Evolutionary conservation across 2,797 vertebrate genomes (phyloP).

Genomic region (Heteromormyrus szaboi): DNA sequence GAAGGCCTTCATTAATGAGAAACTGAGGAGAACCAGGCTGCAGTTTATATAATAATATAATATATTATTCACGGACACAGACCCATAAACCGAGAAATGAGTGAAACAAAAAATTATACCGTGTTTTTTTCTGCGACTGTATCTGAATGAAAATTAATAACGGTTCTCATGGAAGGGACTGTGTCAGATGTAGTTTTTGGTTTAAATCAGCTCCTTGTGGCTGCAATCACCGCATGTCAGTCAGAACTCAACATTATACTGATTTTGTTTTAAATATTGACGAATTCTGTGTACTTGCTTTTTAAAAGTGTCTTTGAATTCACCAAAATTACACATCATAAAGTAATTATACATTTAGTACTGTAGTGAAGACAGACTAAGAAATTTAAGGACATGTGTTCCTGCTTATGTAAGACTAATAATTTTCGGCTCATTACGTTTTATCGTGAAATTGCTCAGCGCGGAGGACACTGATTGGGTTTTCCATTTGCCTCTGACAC

Average conservation of each 20-base stretch:
- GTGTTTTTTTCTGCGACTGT: background rate
- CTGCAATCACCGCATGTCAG: background rate
- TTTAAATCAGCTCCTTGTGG: background rate
- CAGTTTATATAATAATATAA: background rate
- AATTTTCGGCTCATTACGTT: background rate
- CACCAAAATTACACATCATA: background rate
- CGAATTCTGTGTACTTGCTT: background rate
- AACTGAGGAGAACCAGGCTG: background rate
- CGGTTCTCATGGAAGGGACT: background rate
- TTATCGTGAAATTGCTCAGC: background rate
- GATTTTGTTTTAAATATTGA: background rate
- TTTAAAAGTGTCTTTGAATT: conserved; percentile 3
- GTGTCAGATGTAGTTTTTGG: background rate
- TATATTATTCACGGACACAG: background rate
- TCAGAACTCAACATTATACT: background rate
- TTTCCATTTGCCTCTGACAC: background rate
- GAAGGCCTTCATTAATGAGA: background rate
- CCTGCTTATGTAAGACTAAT: background rate
- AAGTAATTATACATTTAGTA: background rate
- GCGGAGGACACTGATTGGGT: background rate
- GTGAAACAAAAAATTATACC: background rate
- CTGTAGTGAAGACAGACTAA: background rate
- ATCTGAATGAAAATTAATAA: background rate
- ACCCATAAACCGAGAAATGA: background rate
- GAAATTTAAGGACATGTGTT: background rate